Percentiles rank a stretch among this genome's conserved stretches.
Conservation (phyloP, 2,113 vertebrate species). For the Rhynchomys soricoides region DNA sequence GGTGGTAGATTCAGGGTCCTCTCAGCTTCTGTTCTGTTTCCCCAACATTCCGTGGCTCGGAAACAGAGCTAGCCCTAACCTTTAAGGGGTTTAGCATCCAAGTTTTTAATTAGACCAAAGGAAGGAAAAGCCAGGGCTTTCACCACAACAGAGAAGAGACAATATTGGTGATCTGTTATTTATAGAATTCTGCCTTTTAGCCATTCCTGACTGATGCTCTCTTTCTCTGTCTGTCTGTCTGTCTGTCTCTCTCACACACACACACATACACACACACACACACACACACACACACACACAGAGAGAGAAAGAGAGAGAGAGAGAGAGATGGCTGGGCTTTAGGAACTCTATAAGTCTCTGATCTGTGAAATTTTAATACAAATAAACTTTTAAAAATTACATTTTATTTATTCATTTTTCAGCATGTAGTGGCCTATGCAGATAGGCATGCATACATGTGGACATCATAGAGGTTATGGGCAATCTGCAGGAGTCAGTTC, state of each 20-base stretch:
- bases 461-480: neutral
- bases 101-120: neutral
- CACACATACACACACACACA: neutral
- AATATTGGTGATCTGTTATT: neutral
- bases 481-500: too few relatives aligned
- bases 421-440: neutral
- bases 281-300: neutral
- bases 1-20: fast-evolving
- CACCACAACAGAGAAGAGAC: neutral
- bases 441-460: too few relatives aligned
- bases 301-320: neutral
- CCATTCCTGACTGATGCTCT: neutral
- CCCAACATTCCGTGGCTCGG: neutral
- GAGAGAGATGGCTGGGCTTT: neutral
- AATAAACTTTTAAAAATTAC: neutral
- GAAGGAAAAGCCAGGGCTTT: too few relatives aligned
- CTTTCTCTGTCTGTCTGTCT: neutral
- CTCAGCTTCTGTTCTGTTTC: neutral
- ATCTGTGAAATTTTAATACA: neutral
- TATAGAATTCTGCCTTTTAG: neutral
- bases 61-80: neutral
- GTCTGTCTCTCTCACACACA: neutral
- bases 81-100: neutral
- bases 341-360: neutral
- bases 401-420: neutral